Base-by-base conservation (phyloP, 2,797 vertebrate genomes). In the Pempheris klunzingeri region DNA sequence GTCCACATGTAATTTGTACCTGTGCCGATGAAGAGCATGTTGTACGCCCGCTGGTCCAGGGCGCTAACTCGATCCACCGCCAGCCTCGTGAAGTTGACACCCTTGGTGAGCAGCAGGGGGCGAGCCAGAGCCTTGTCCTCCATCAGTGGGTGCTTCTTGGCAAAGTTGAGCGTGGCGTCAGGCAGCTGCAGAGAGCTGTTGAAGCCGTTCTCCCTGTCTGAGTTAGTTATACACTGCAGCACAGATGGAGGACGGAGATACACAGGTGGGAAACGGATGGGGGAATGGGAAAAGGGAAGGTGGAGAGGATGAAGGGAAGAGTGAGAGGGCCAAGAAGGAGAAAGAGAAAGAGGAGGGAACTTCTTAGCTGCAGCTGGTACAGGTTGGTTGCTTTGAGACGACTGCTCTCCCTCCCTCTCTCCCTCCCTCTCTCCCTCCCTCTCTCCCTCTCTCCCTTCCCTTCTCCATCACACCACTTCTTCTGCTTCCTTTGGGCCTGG, bases 61-160 rank as follows among this genome's bases (percentile, higher is more conserved):
- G 94, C 95, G 0, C 26, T 82, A 8, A 97, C 96, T 0, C 93
- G 91, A 57, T 98, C 96, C 24, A 98, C 98, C 2, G 95, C 98
- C 53, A 99, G 86, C 43, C 94, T 95, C 6, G 98, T 99, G 93
- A 98, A 98, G 94, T 99, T 99, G 80, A 97, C 86, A 0, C 96
- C 95, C 76, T 97, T 98, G 85, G 96, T 96, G 69, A 99, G 96
- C 81, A 99, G 95, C 80, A 99, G 94, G 36, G 97, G 98, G 82
- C 93, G 95, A 38, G 95, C 95, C 32, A 92, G 94, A 70, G 97
- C 96, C 67, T 95, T 94, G 49, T 96, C 95, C 15, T 98, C 97
- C 97, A 99, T 97, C 86, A 99, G 94, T 0, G 97, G 97, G 94
- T 99, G 98, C 88, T 97, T 98, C 95, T 98, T 99, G 87, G 97